A percentile compares a stretch with the other conserved stretches of the same genome.
Conservation (phyloP, 2,888 invertebrate genomes). For the Pollenia griseotomentosa region DNA sequence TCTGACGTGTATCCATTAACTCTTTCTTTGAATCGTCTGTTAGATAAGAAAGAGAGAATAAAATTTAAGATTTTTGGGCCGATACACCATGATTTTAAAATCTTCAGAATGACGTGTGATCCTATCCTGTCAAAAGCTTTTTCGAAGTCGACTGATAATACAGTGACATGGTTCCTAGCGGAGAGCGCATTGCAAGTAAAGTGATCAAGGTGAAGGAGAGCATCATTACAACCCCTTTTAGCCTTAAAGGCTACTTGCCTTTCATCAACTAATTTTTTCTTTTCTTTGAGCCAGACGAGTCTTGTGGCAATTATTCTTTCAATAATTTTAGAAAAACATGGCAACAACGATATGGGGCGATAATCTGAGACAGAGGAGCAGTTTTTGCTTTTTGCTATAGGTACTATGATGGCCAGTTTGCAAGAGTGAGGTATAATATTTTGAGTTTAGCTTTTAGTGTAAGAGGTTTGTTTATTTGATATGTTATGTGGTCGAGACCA, state of each 20-base stretch:
- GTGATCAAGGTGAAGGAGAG: not conserved
- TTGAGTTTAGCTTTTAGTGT: too few species aligned
- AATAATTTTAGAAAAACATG: constrained; percentile 3
- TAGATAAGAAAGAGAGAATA: not conserved
- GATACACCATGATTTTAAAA: not conserved
- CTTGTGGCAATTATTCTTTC: not conserved
- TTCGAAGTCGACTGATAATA: not conserved
- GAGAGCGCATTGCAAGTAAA: not conserved
- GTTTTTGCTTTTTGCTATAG: not conserved
- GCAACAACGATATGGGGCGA: not conserved
- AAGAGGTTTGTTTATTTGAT: too few species aligned
- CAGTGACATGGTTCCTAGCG: not conserved
- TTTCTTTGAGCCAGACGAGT: not conserved
- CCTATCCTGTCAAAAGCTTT: constrained; percentile 7
- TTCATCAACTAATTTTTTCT: not conserved
- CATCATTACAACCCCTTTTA: not conserved
- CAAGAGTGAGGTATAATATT: too few species aligned
- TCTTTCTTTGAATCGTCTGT: constrained; percentile 15
- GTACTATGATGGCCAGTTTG: too few species aligned
- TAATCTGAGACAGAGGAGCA: not conserved
- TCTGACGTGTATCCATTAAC: too few species aligned
- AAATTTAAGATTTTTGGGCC: too few species aligned
- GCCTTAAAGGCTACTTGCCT: not conserved
- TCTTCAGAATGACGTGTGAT: not conserved
- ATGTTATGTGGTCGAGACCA: too few species aligned